Percentiles rank a stretch among this genome's conserved stretches.
Conservation (phyloP, 2,888 invertebrate genomes). For the Flexamia atlantica region DNA sequence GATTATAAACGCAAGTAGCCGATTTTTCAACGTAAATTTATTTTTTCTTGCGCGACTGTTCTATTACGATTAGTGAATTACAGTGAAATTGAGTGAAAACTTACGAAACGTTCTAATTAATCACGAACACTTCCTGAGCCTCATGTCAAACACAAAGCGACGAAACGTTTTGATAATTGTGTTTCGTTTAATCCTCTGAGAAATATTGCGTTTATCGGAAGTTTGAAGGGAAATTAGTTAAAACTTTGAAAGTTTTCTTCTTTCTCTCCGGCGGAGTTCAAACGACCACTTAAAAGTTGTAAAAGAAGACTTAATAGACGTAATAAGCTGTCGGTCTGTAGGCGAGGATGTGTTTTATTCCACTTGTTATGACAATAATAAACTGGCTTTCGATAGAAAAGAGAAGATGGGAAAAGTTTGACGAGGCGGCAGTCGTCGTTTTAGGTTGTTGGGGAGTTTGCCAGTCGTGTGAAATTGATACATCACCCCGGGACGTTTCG, state of each 20-base stretch:
- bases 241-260: not conserved
- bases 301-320: conserved; percentile 37
- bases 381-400: not conserved
- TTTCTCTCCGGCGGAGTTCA: conserved; percentile 13
- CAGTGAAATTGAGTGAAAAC: too few relatives aligned
- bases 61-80: too few relatives aligned
- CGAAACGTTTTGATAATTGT: not conserved
- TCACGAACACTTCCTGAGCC: too few relatives aligned
- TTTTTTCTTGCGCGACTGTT: too few relatives aligned
- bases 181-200: not conserved
- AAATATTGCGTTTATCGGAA: not conserved
- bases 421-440: not conserved
- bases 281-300: conserved; percentile 35
- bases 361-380: conserved; percentile 2
- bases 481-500: too few relatives aligned
- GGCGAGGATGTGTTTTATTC: conserved; percentile 15
- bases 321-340: not conserved
- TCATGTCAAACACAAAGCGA: too few relatives aligned
- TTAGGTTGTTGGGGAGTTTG: not conserved
- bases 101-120: too few relatives aligned
- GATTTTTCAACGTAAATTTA: too few relatives aligned
- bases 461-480: too few relatives aligned
- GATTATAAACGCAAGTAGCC: too few relatives aligned
- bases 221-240: conserved; percentile 18
- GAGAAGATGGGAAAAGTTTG: conserved; percentile 15